Base-by-base conservation (phyloP, 2,797 vertebrate species). In the Echiichthys vipera region DNA sequence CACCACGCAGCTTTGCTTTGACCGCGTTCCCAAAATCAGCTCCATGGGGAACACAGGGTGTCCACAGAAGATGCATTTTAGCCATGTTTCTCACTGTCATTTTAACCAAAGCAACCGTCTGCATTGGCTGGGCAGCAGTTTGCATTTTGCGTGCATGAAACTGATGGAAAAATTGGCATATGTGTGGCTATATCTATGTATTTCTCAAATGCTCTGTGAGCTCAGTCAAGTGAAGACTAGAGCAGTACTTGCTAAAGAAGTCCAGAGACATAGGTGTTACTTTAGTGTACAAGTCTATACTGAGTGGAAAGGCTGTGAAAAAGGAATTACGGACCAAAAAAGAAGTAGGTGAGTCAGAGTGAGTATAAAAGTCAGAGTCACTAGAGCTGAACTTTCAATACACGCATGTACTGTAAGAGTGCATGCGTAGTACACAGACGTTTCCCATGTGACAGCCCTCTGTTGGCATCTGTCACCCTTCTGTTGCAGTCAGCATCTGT, bases 371-470 rank as follows among this genome's bases (percentile, higher is more conserved):
- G 45, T 9, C 2, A 6, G 53, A 50, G 14, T 30, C 36, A 59
- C 11, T 24, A 6, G 46, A 58, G 62, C 20, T 67, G 32, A 17
- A 51, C 46, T 45, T 77, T 67, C 7, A 50, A n/a, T 32, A 47
- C 12, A 46, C 2, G 29, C 27, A 62, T 32, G 22, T 64, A 37
- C 34, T 57, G 14, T 37, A 62, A 20, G 5, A 14, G 14, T 39
- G 15, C 24, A 45, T 22, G 13, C 7, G 34, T 56, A 12, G 20
- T 29, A 11, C 22, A 24, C 30, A 27, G 15, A 68, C 8, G 13
- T 66, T 61, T 58, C 56, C 65, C 50, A 29, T 36, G 39, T 66
- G 25, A 65, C 53, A 58, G 45, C 50, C 69, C 25, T 50, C 53
- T 62, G 51, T 34, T 46, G 34, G 57, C 36, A 77, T 77, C 30